Percentiles rank a stretch among this genome's conserved stretches.
Conservation (phyloP, 1,140 invertebrate genomes). For the Drosophila nasuta region DNA sequence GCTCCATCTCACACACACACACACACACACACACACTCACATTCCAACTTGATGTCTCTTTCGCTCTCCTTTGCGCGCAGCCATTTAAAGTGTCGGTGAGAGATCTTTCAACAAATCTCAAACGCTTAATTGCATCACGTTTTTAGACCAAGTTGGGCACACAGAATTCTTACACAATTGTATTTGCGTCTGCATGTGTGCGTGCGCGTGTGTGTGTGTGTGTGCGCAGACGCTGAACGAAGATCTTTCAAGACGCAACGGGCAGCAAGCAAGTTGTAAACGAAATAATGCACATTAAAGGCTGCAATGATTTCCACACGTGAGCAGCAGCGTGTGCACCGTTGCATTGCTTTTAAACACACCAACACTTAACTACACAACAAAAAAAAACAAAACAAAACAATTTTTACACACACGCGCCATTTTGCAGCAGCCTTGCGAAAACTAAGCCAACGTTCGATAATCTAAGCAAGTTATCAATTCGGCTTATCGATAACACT, state of each 20-base stretch:
- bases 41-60: background rate
- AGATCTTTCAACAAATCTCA: slow-evolving; percentile 20
- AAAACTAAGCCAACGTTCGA: background rate
- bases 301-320: slow-evolving; percentile 47
- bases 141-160: slow-evolving; percentile 48
- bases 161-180: slow-evolving; percentile 54
- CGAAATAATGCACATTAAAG: slow-evolving; percentile 38
- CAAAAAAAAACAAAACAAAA: background rate
- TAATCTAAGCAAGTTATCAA: background rate
- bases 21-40: background rate
- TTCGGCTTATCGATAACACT: background rate
- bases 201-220: background rate
- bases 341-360: slow-evolving; percentile 13
- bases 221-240: slow-evolving; percentile 1
- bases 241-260: slow-evolving; percentile 14
- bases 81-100: slow-evolving; percentile 45
- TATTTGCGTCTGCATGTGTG: slow-evolving; percentile 19
- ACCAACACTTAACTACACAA: background rate
- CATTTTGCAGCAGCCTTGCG: background rate
- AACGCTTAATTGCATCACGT: slow-evolving; percentile 55
- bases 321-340: slow-evolving; percentile 25
- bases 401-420: background rate
- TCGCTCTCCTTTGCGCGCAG: slow-evolving; percentile 4
- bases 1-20: background rate
- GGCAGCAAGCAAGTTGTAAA: background rate